Evolutionary conservation across 2,113 vertebrate species (phyloP).

Genomic region (Sciurus niger): DNA sequence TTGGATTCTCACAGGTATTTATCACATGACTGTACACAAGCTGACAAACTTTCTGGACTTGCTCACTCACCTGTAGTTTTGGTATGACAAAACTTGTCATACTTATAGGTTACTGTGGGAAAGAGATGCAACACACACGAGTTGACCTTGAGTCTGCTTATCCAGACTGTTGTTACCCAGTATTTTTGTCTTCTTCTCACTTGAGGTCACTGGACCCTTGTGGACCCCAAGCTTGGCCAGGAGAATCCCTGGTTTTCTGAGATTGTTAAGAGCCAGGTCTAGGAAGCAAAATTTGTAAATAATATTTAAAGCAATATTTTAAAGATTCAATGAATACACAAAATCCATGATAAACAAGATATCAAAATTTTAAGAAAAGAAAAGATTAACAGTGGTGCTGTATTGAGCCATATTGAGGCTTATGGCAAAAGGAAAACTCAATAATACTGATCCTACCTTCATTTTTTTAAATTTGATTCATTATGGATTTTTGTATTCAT

Average conservation of each 20-base stretch:
- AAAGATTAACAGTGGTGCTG: background rate
- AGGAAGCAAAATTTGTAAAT: background rate
- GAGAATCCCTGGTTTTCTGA: background rate
- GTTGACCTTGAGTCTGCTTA: background rate
- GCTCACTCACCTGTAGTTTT: background rate
- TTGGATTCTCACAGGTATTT: background rate
- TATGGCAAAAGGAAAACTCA: background rate
- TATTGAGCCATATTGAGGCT: background rate
- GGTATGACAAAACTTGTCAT: background rate
- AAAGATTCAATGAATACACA: background rate
- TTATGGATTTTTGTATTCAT: constrained; percentile 5
- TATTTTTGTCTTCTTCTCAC: background rate
- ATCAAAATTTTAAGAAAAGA: background rate
- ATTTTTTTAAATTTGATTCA: constrained; percentile 2
- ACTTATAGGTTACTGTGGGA: background rate
- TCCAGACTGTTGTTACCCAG: no score
- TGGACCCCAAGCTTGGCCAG: background rate
- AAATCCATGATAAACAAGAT: background rate
- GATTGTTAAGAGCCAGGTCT: background rate
- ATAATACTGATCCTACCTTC: background rate
- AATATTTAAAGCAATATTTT: background rate
- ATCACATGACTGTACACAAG: background rate
- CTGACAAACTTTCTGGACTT: background rate
- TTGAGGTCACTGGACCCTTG: background rate
- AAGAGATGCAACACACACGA: background rate